A percentile compares a stretch with the other conserved stretches of the same genome.
Evolutionary conservation across 2,797 vertebrate species (phyloP).

Genomic region (Dipus sagitta): DNA sequence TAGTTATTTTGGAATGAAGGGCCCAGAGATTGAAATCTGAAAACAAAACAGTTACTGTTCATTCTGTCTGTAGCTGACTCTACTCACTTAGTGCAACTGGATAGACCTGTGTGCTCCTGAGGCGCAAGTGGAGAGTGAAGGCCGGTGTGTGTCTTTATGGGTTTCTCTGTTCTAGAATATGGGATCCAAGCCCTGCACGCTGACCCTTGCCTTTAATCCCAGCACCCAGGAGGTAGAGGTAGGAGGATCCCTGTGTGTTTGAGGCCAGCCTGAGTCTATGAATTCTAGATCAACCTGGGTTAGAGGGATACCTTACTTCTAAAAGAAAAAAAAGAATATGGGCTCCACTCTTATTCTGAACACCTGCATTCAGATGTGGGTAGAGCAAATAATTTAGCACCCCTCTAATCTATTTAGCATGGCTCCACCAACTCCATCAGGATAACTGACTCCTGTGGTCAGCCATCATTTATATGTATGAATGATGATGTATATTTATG

Average conservation of each 20-base stretch:
- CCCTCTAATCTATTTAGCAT: background rate
- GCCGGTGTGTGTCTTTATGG: background rate
- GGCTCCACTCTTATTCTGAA: background rate
- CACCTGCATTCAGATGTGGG: background rate
- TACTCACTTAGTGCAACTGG: slow-evolving; percentile 73
- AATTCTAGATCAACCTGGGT: too few species aligned
- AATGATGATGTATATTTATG: slow-evolving; percentile 40
- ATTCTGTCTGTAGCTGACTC: slow-evolving; percentile 73
- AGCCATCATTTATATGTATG: slow-evolving; percentile 30
- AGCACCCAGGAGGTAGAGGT: too few species aligned
- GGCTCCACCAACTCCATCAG: background rate
- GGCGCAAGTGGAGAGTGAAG: slow-evolving; percentile 30
- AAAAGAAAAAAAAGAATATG: too few species aligned
- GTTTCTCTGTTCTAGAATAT: slow-evolving; percentile 6
- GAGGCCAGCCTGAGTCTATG: too few species aligned
- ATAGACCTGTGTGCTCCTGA: slow-evolving; percentile 68
- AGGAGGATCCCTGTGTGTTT: too few species aligned
- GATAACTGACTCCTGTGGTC: background rate
- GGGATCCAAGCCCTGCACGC: background rate
- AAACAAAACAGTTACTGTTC: slow-evolving; percentile 79
- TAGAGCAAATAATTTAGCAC: background rate
- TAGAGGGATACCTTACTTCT: too few species aligned
- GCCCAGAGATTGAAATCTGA: slow-evolving; percentile 74
- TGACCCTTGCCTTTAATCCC: too few species aligned
- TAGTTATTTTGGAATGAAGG: slow-evolving; percentile 72